Evolutionary conservation across 2,888 invertebrate genomes (phyloP), one percentile per base, ranked within the genome.

Genomic region (Euproctis similis): DNA sequence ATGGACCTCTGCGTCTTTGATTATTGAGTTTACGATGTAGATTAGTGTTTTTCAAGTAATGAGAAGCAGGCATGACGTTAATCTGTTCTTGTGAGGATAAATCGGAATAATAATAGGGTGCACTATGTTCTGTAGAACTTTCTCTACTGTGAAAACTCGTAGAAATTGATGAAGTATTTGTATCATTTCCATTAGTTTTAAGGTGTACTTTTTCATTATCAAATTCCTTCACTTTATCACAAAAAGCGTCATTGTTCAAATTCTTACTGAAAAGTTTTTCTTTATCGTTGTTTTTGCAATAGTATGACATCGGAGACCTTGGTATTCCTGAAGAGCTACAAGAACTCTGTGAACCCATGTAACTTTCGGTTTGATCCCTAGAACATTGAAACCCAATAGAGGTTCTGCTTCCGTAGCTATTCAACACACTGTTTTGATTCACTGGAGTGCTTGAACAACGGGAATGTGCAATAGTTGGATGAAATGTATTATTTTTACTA

Each of bases 81-180:
- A 86, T 77, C 43, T 86, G 81, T 40, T 85, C 85, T 50, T 85
- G 85, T 2, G 85, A 76, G 46, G 82, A 89, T 26, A 89, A 81
- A 66, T 95, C 95, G 0, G 95, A 94, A 63, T 95, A 95, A 58
- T 95, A 95, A 58, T 95, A 95, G 0, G 95, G 94, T 16, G 93
- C 93, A 30, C 90, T 87, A 38, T 90, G 89, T 42, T 89, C 89
- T 9, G 85, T 84, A 40, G 88, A 88, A 53, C 88, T 88, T 52
- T 88, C 88, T 34, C 88, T 84, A 48, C 88, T 88, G 42, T 89
- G 89, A 44, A 87, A 76, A 2, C 87, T 85, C 11, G 84, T 84
- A 11, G 74, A 68, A 11, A 68, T 64, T 19, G 75, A 73, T 18
- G 74, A 72, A 34, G 64, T 57, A 46, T 73, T 71, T 25, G 66